Evolutionary conservation across 2,113 vertebrate genomes (phyloP), one percentile per base, ranked within the genome.

Genomic region (Tetraodon nigroviridis): DNA sequence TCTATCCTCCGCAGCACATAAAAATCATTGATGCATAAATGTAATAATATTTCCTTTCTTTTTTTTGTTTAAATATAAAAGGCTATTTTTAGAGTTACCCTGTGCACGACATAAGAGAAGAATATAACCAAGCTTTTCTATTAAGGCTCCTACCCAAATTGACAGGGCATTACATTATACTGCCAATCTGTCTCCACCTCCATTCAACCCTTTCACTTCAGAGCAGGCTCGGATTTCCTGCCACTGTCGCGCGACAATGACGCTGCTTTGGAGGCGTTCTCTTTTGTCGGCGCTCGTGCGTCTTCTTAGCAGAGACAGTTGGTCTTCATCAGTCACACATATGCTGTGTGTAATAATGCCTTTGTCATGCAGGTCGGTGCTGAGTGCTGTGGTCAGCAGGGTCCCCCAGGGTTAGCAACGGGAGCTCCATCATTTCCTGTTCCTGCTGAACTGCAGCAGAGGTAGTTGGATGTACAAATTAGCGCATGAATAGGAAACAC

Each of bases 301-400:
- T 61, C 67, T 59, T 62, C 79, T 77, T 59, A 72, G 71, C 42
- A 55, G 53, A 74, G 62, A 52, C 71, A 70, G 75, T 81, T 75
- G 75, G 62, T 57, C 58, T 66, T 75, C 73, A 84, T 86, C 87
- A 83, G 80, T 86, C 87, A 86, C 84, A 86, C 87, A 86, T 84
- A 81, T 87, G 85, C 46, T 84, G 72, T 79, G 76, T 65, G 69
- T 69, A 83, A 80, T 67, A 72, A 64, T 48, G 69, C 73, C 79
- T 84, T 84, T 87, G 83, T 85, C 55, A 78, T 71, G 52, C 66
- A 7, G 62, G 18, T 76, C 63, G 63, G 60, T 27, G 22, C 62
- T 68, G 71, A 84, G 81, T 79, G 81, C 85, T 80, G 85, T 61
- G 84, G 81, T 85, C 82, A 77, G 82, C 79, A 56, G 58, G 32